phyloP scores from a whole-genome alignment of 2,113 vertebrate genomes.

The Rhinoderma darwinii region DNA sequence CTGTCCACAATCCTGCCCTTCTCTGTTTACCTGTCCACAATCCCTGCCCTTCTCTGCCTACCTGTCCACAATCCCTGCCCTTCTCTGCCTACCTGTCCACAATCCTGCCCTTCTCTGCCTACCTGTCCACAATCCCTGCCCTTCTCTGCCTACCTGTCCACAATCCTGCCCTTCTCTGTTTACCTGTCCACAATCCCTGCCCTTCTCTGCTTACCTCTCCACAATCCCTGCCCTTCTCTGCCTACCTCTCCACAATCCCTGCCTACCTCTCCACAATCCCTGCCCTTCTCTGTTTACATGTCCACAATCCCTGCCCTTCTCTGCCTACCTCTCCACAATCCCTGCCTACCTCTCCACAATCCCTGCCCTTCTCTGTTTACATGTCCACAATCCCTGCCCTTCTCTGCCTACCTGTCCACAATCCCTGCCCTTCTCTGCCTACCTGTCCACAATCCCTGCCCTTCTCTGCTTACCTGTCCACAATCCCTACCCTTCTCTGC shows the following conservation, averaged over 20 bases:
- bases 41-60: background rate
- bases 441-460: background rate
- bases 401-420: background rate
- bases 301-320: background rate
- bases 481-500: background rate
- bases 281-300: background rate
- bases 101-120: background rate
- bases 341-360: background rate
- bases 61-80: background rate
- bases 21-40: background rate
- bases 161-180: background rate
- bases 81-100: background rate
- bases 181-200: background rate
- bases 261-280: background rate
- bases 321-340: background rate
- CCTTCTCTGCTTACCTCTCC: background rate
- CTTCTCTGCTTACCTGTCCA: background rate
- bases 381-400: background rate
- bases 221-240: background rate
- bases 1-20: background rate
- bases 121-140: background rate
- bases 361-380: background rate
- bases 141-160: background rate
- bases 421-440: background rate
- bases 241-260: background rate